These are phyloP conservation scores for Choreutis nemorana DNA, from an alignment of 2,888 invertebrate genomes.

Conservation along the genomic window DNA sequence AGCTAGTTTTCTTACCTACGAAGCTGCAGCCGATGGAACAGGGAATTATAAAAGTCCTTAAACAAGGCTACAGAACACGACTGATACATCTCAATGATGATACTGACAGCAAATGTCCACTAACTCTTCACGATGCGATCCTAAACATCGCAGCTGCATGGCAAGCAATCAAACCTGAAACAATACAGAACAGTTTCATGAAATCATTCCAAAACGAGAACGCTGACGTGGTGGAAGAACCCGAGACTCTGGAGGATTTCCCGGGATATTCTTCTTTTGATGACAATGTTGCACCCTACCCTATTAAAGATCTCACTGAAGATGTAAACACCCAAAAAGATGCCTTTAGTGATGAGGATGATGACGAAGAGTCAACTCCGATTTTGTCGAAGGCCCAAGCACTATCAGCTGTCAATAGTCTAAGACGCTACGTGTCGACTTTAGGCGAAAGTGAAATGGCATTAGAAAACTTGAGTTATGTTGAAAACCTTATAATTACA, in stretches of 20 bases:
- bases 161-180: conserved; percentile 9
- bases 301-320: no score
- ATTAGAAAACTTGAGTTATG: not conserved
- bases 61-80: conserved; percentile 9
- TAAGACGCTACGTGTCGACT: not conserved
- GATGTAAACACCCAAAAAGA: no score
- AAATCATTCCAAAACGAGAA: conserved; percentile 9
- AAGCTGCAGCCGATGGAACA: conserved; percentile 14
- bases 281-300: no score
- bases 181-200: conserved; percentile 12
- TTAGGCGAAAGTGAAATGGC: not conserved
- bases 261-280: no score
- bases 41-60: conserved; percentile 10
- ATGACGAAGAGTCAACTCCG: not conserved
- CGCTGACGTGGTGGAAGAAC: conserved; percentile 9
- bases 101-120: conserved; percentile 9
- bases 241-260: conserved; percentile 4
- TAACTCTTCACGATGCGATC: conserved; percentile 11
- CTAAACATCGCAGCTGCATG: conserved; percentile 11
- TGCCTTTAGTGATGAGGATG: not conserved
- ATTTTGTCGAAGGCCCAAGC: not conserved
- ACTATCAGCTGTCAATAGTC: not conserved
- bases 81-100: conserved; percentile 9
- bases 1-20: conserved; percentile 15
- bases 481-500: not conserved